These are phyloP conservation scores for Struthidea cinerea DNA, from an alignment of 2,113 vertebrate species.

Conservation along the genomic window DNA sequence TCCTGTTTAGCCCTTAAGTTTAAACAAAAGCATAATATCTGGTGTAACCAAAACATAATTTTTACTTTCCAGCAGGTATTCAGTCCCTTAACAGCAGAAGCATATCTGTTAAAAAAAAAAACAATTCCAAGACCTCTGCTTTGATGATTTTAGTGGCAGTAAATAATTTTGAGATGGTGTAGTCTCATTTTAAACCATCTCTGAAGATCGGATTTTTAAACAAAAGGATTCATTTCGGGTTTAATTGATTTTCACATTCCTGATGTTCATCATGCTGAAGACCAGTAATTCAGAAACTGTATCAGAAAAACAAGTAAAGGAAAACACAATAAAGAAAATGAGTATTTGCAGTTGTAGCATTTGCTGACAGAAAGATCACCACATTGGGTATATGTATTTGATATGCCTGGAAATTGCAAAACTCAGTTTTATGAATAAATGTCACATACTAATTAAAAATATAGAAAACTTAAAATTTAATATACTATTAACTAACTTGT, in stretches of 20 bases:
- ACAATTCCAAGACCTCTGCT: neutral
- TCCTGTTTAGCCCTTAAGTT: neutral
- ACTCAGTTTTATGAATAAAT: neutral
- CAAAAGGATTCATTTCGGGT: neutral
- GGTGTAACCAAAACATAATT: neutral
- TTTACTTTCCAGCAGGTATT: neutral
- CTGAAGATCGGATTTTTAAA: neutral
- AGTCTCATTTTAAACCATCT: neutral
- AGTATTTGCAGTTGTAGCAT: neutral
- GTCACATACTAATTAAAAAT: neutral
- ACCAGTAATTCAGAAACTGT: neutral
- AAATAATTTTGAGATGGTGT: neutral
- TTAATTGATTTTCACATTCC: neutral
- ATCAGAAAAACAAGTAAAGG: neutral
- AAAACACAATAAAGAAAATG: neutral
- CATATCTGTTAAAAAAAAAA: neutral
- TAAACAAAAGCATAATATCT: neutral
- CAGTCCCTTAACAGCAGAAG: neutral
- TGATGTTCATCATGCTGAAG: neutral
- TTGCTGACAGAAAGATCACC: neutral
- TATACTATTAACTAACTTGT: neutral
- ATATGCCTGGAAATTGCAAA: neutral
- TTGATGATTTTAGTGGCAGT: neutral
- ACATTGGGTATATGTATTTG: neutral
- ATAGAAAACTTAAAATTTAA: neutral